A percentile compares a stretch with the other conserved stretches of the same genome.
Conservation (phyloP, 2,113 vertebrate genomes). For the Callorhinus ursinus region DNA sequence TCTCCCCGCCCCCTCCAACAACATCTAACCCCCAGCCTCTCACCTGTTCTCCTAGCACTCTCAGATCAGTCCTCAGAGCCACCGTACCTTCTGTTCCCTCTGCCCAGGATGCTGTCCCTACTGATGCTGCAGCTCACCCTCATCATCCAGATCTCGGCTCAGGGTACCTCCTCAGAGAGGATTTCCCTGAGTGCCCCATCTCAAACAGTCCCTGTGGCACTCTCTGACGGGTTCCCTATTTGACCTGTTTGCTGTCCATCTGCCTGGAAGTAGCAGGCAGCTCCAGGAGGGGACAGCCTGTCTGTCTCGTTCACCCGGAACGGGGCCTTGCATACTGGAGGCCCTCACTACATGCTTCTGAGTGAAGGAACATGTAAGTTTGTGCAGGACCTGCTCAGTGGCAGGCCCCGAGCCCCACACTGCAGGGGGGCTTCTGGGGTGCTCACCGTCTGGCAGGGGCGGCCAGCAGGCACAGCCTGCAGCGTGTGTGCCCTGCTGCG, state of each 20-base stretch:
- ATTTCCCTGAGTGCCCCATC: not conserved
- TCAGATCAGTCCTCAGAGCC: not conserved
- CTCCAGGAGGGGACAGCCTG: not conserved
- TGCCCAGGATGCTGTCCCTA: not conserved
- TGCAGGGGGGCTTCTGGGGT: not conserved
- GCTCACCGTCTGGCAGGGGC: not conserved
- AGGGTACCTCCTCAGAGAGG: not conserved
- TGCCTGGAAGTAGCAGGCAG: not conserved
- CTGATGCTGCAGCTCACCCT: not conserved
- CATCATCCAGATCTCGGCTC: not conserved
- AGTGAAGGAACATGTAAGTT: not conserved
- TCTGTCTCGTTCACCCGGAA: not conserved
- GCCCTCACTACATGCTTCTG: not conserved
- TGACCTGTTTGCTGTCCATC: not conserved
- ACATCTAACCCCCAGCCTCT: not conserved
- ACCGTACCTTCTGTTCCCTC: not conserved
- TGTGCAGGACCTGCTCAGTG: not conserved
- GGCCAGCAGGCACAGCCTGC: not conserved
- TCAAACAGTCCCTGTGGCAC: not conserved
- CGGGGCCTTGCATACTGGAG: not conserved
- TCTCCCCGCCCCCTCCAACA: not conserved
- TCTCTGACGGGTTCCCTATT: not conserved
- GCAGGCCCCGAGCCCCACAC: not conserved
- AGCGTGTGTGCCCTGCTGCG: fast-evolving
- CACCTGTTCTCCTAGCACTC: too few species aligned